These are phyloP conservation scores for Peromyscus leucopus DNA, from an alignment of 2,113 vertebrate species.

Conservation along the genomic window DNA sequence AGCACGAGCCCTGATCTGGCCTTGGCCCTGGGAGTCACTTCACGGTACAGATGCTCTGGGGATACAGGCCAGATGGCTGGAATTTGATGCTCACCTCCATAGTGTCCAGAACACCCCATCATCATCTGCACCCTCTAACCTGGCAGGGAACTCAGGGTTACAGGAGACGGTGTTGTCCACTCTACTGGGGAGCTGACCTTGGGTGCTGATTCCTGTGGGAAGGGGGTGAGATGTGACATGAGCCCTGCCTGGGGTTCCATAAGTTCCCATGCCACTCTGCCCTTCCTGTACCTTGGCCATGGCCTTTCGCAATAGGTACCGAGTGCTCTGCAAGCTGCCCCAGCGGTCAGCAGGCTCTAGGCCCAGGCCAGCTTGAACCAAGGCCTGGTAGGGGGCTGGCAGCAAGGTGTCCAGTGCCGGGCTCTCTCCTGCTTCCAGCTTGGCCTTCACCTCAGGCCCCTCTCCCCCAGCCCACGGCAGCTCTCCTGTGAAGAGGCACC, in stretches of 20 bases:
- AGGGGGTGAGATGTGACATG: background rate
- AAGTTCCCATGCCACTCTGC: background rate
- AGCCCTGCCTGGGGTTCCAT: background rate
- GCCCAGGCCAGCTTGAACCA: slow-evolving; percentile 83
- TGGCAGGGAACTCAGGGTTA: background rate
- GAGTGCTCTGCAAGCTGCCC: slow-evolving; percentile 83
- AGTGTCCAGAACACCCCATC: background rate
- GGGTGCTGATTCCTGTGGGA: slow-evolving; percentile 49
- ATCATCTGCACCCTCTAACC: slow-evolving; percentile 9
- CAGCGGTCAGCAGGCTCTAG: slow-evolving; percentile 76
- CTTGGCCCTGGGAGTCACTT: slow-evolving; percentile 21
- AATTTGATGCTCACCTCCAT: background rate
- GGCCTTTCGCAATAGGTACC: slow-evolving; percentile 80
- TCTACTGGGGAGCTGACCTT: background rate
- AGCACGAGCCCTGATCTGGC: background rate
- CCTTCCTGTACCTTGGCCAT: slow-evolving; percentile 17
- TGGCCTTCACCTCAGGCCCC: slow-evolving; percentile 80
- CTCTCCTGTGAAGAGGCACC: slow-evolving; percentile 76
- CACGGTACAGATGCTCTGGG: slow-evolving; percentile 32
- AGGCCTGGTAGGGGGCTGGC: slow-evolving; percentile 82
- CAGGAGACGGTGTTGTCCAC: slow-evolving; percentile 15
- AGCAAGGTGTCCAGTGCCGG: slow-evolving; percentile 79
- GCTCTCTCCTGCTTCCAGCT: slow-evolving; percentile 81
- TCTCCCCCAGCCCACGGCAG: slow-evolving; percentile 86
- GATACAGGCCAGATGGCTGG: background rate